Conservation (phyloP, 1,140 invertebrate genomes). For the Diorhabda carinulata region DNA sequence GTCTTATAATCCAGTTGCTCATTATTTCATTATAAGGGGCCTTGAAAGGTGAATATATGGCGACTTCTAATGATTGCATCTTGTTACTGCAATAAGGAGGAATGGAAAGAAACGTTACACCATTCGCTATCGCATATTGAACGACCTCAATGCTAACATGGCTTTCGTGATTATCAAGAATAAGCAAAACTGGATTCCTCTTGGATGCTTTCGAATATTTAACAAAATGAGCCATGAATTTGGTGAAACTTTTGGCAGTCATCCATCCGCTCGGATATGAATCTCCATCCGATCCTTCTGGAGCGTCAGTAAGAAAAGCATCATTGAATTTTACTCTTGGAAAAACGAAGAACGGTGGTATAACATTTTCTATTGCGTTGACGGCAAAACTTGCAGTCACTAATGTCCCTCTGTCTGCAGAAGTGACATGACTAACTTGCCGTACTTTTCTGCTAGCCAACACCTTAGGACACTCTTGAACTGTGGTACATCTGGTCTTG, state of each 20-base stretch:
- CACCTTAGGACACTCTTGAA: background rate
- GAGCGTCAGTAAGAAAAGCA: slow-evolving; percentile 41
- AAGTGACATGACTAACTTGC: background rate
- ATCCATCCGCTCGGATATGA: slow-evolving; percentile 47
- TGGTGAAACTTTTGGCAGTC: slow-evolving; percentile 47
- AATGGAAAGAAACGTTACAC: slow-evolving; percentile 20
- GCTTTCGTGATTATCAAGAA: slow-evolving; percentile 12
- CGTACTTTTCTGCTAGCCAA: background rate
- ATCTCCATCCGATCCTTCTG: slow-evolving; percentile 44
- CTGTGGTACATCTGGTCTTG: background rate
- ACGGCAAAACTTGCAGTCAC: slow-evolving; percentile 32
- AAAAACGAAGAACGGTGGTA: slow-evolving; percentile 41
- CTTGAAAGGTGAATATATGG: background rate
- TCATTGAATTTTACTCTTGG: slow-evolving; percentile 40
- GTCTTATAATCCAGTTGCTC: background rate
- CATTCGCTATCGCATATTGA: slow-evolving; percentile 28
- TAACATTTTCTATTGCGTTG: slow-evolving; percentile 38
- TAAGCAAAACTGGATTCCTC: background rate
- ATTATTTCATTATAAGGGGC: background rate
- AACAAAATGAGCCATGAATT: slow-evolving; percentile 50
- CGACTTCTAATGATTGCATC: background rate
- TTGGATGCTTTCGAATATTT: slow-evolving; percentile 34
- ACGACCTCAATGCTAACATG: background rate
- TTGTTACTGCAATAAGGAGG: background rate
- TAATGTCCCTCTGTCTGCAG: background rate